Evolutionary conservation across 2,113 vertebrate species (phyloP).

Genomic region (Naja naja): DNA sequence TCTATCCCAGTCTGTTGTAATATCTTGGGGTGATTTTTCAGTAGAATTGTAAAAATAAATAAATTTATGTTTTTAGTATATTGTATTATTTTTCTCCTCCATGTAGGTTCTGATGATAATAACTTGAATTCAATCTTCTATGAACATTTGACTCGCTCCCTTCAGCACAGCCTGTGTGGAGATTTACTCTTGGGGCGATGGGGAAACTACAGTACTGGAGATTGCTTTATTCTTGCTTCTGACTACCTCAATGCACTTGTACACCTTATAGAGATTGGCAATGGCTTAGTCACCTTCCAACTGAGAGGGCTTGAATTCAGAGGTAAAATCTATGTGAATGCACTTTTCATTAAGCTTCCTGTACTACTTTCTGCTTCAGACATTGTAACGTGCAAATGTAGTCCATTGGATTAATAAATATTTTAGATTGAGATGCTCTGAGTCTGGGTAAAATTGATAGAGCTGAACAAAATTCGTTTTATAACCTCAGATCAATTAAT

Average conservation of each 20-base stretch:
- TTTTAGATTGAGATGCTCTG: not conserved
- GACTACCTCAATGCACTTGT: conserved; percentile 92
- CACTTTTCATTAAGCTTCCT: not conserved
- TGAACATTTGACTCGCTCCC: conserved; percentile 86
- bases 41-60: not conserved
- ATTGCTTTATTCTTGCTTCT: conserved; percentile 90
- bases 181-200: conserved; percentile 85
- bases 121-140: conserved; percentile 92
- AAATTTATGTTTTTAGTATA: not conserved
- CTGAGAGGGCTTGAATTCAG: conserved; percentile 88
- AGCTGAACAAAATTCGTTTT: not conserved
- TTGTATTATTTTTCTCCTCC: conserved; percentile 18
- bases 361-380: conserved; percentile 12
- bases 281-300: conserved; percentile 86
- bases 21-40: not conserved
- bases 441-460: not conserved
- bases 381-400: not conserved
- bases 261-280: conserved; percentile 89
- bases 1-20: not conserved
- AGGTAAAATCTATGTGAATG: conserved; percentile 65
- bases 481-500: not conserved
- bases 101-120: conserved; percentile 85
- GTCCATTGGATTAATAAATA: not conserved
- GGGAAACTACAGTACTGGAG: conserved; percentile 87
- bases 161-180: conserved; percentile 87